Conservation (phyloP, 2,888 invertebrate species). For the Cactoblastis cactorum region DNA sequence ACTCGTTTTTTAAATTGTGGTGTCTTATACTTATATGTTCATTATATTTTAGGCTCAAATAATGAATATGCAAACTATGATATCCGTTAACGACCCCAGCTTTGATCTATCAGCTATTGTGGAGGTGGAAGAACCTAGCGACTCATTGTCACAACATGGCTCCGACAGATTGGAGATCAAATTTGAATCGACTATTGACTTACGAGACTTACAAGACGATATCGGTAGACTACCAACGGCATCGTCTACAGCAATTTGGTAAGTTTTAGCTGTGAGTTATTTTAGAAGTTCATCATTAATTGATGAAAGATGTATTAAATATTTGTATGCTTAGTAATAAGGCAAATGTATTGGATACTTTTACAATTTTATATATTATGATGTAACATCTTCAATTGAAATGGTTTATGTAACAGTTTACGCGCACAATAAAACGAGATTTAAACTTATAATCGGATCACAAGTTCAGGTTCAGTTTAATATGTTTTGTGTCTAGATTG, state of each 20-base stretch:
- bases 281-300: too few relatives aligned
- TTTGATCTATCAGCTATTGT: slow-evolving; percentile 72
- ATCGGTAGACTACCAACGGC: slow-evolving; percentile 43
- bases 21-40: not conserved
- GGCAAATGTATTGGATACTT: too few relatives aligned
- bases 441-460: too few relatives aligned
- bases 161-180: slow-evolving; percentile 63
- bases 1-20: too few relatives aligned
- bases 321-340: too few relatives aligned
- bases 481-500: slow-evolving; percentile 7
- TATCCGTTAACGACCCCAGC: slow-evolving; percentile 67
- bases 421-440: too few relatives aligned
- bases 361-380: too few relatives aligned
- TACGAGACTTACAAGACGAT: slow-evolving; percentile 56
- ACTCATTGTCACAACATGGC: slow-evolving; percentile 53
- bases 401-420: not conserved
- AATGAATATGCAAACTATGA: slow-evolving; percentile 68
- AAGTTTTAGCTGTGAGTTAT: too few relatives aligned
- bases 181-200: slow-evolving; percentile 56
- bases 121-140: slow-evolving; percentile 66
- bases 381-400: too few relatives aligned
- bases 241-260: slow-evolving; percentile 65
- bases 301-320: too few relatives aligned
- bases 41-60: slow-evolving; percentile 54
- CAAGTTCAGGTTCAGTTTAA: too few relatives aligned